Percentiles rank a stretch among this genome's conserved stretches.
These are phyloP conservation scores for Hemaris fuciformis DNA, from an alignment of 2,888 invertebrate species.

Conservation along the genomic window DNA sequence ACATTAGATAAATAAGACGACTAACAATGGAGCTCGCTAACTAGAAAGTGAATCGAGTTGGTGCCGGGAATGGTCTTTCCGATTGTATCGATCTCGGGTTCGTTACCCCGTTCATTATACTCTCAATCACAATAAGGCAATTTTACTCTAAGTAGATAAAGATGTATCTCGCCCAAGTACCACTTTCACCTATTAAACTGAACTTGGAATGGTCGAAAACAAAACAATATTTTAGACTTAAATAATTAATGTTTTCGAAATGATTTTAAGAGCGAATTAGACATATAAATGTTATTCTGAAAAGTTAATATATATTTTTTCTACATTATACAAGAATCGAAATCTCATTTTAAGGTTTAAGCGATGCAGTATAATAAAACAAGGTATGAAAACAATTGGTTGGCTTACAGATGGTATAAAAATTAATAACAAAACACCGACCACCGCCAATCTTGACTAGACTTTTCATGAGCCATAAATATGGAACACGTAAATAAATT, in stretches of 20 bases:
- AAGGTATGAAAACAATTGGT: too few species aligned
- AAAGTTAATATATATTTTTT: not conserved
- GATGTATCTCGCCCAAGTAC: constrained; percentile 22
- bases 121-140: constrained; percentile 64
- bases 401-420: too few species aligned
- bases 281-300: not conserved
- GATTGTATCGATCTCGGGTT: constrained; percentile 69
- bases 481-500: not conserved
- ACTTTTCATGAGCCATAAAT: not conserved
- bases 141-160: constrained; percentile 34
- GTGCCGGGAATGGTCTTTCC: constrained; percentile 63
- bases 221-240: not conserved
- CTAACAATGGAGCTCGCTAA: constrained; percentile 68
- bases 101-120: constrained; percentile 68
- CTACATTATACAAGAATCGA: too few species aligned
- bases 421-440: not conserved
- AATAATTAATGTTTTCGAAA: not conserved
- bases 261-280: not conserved
- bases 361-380: too few species aligned
- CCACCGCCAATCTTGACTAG: not conserved
- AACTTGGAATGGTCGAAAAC: not conserved
- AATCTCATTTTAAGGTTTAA: too few species aligned
- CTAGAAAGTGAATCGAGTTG: constrained; percentile 72
- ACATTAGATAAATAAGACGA: constrained; percentile 68
- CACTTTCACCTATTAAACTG: constrained; percentile 10